Base-by-base conservation (phyloP, 2,797 vertebrate species). In the Cossypha niveicapilla region DNA sequence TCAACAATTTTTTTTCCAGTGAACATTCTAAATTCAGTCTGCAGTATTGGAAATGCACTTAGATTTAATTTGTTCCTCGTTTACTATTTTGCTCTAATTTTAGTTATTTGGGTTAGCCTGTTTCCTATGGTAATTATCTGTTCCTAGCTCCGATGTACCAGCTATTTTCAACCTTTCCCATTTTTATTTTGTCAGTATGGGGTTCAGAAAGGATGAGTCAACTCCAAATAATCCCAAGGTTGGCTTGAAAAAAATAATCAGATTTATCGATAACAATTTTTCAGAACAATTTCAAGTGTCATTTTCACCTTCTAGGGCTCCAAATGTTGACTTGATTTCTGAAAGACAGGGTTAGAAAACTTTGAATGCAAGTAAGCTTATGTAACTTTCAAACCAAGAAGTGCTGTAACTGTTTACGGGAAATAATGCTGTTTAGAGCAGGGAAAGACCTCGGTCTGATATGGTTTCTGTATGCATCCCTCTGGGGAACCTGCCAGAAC, bases 391-490 rank as follows among this genome's bases (percentile, higher is more conserved):
- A 6, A 62, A 74, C 66, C 66, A 39, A 67, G 32, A 73, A 62
- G 28, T 23, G 32, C 5, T 9, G 13, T 28, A 22, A 50, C 50
- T 79, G 11, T 76, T 93, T 62, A 70, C 0, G 0, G 44, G 18
- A 90, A 61, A 34, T 48, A 37, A 24, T 5, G 1, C 23, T 71
- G 25, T 67, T 68, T 57, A 28, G 10, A 73, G 56, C 12, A 54
- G 13, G 15, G 58, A 61, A 95, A 62, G 15, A 35, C 6, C 6
- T 60, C 2, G 0, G 34, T 70, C 44, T 88, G 75, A 62, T 0
- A 0, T 13, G 3, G 7, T 54, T 83, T 54, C 34, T 1, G 0
- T 48, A 21, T 3, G 7, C 5, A 11, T 5, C 6, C 30, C 50
- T 72, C 53, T 61, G 34, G 61, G 42, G 41, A 86, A 79, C 37